Evolutionary conservation across 2,797 vertebrate species (phyloP).

Genomic region (Enteromius paludinosus): DNA sequence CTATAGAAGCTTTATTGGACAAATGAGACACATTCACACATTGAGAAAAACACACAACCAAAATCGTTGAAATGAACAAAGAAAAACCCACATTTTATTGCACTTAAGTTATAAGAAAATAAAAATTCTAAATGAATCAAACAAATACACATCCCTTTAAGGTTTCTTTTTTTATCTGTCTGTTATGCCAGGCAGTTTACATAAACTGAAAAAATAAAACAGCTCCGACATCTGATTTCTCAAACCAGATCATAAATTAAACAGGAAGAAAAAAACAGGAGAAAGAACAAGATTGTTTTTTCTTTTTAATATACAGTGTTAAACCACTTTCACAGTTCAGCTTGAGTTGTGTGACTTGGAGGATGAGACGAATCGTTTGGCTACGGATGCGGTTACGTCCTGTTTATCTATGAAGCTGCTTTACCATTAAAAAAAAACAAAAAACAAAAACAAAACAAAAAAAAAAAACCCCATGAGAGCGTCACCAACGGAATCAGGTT

Average conservation of each 20-base stretch:
- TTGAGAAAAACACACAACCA: constrained; percentile 83
- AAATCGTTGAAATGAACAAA: constrained; percentile 83
- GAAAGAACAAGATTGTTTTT: constrained; percentile 86
- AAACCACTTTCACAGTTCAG: constrained; percentile 99
- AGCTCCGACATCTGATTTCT: constrained; percentile 98
- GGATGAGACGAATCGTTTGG: constrained; percentile 92
- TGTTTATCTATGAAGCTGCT: constrained; percentile 74
- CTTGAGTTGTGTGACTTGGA: constrained; percentile 97
- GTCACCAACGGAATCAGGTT: constrained; percentile 31
- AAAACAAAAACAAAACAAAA: neutral
- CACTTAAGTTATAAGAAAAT: constrained; percentile 99
- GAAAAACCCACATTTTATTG: constrained; percentile 97
- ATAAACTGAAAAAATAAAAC: constrained; percentile 94
- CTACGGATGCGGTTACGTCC: constrained; percentile 79
- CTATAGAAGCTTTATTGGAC: constrained; percentile 84
- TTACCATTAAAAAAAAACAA: constrained; percentile 72
- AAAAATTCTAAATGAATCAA: constrained; percentile 99
- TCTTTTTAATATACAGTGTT: constrained; percentile 98
- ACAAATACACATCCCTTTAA: constrained; percentile 99
- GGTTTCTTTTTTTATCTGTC: constrained; percentile 88
- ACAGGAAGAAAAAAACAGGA: constrained; percentile 80
- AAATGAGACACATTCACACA: constrained; percentile 79
- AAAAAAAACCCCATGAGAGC: constrained; percentile 53
- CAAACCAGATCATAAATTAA: constrained; percentile 99
- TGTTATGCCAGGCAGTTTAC: constrained; percentile 98